Evolutionary conservation across 2,888 invertebrate species (phyloP), one percentile per base, ranked within the genome.

Genomic region (Gymnosoma rotundatum): DNA sequence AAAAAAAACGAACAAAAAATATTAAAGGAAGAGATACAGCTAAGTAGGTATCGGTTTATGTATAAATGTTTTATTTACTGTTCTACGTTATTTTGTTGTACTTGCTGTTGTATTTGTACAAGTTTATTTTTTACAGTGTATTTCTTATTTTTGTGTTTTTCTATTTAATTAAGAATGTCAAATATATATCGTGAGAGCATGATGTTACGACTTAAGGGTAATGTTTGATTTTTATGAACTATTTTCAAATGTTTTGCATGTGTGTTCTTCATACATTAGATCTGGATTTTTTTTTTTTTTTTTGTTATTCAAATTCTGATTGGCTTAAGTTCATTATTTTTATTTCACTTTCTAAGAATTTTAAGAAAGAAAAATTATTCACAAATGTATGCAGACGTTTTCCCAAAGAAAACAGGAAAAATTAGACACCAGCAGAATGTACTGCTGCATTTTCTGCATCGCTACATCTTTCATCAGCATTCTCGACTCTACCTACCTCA

Each of bases 51-150:
- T 48, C 67, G 21, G 21, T 78, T 67, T 78, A 80, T 86, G 86
- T 83, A 81, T 60, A 67, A 78, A 42, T 64, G 73, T 81, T 78
- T 73, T 14, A 18, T 79, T 69, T 63, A 67, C 38, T 66, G 50
- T 75, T 58, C 69, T 78, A 58, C 70, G 48, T 42, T 64, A 32
- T 52, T 76, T 76, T 60, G 8, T 48, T 38, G 32, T 63, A n/a
- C 0, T 25, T 50, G 16, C 25, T 45, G 18, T 9, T 50, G 16
- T 8, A 8, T n/a, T n/a, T 16, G 8, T 50, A 32, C 32, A 32
- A 14, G 16, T 42, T 20, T 58, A 16, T 52, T 79, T 76, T 83
- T 80, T 80, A 76, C 83, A 83, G 74, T 83, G 74, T 83, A 60
- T 38, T 38, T 66, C 25, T 32, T 32, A 9, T 14, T 16, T 45